phyloP scores from a whole-genome alignment of 2,797 vertebrate genomes.

The Semotilus atromaculatus region DNA sequence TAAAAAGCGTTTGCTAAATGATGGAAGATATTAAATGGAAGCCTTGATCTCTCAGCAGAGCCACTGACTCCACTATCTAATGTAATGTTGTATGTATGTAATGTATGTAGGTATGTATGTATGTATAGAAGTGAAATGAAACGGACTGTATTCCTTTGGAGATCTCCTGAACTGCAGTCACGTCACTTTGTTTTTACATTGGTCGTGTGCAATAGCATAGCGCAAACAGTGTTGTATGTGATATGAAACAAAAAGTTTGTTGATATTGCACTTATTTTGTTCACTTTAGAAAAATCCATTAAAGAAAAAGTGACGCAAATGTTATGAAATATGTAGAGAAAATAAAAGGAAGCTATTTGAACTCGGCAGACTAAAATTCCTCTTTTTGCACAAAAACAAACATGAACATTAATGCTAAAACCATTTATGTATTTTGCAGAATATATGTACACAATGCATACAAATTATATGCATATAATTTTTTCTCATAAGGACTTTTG shows the following conservation, averaged over 20 bases:
- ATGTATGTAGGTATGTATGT: slow-evolving; percentile 73
- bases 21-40: slow-evolving; percentile 21
- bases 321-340: slow-evolving; percentile 79
- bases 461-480: neutral
- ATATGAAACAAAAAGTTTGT: slow-evolving; percentile 80
- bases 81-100: slow-evolving; percentile 70
- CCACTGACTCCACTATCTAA: slow-evolving; percentile 56
- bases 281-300: slow-evolving; percentile 70
- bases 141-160: slow-evolving; percentile 73
- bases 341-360: slow-evolving; percentile 81
- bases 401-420: neutral
- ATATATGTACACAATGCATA: neutral
- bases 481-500: neutral
- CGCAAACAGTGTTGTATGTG: slow-evolving; percentile 81
- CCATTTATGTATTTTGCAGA: neutral
- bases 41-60: slow-evolving; percentile 58
- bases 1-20: slow-evolving; percentile 7
- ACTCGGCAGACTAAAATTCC: slow-evolving; percentile 12
- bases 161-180: slow-evolving; percentile 82
- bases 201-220: slow-evolving; percentile 82
- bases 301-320: slow-evolving; percentile 74
- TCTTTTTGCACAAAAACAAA: slow-evolving; percentile 8
- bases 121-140: slow-evolving; percentile 68
- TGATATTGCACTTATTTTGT: slow-evolving; percentile 82
- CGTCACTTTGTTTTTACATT: slow-evolving; percentile 82